Evolutionary conservation across 2,888 invertebrate species (phyloP), one percentile per base, ranked within the genome.

Genomic region (Trimorus sp.): DNA sequence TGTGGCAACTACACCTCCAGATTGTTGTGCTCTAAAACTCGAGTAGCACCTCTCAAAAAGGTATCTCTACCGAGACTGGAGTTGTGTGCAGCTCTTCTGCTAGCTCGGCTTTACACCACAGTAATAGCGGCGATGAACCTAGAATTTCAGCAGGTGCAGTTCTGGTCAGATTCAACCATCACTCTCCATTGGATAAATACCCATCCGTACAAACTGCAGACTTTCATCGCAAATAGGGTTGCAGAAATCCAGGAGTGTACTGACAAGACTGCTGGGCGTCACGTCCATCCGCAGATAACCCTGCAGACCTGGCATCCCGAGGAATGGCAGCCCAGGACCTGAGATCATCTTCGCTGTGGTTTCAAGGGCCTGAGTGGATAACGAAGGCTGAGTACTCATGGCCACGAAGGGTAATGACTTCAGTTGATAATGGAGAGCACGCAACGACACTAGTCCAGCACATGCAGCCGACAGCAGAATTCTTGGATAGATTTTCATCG

Each of bases 181-280:
- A 14, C 38, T 6, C 38, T 58, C 1, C 58, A 58, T 1, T 58
- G 58, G 58, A 58, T 58, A 1, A 12, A 14, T 38, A 58, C 37
- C n/a, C 26, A 37, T 48, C 60, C 66, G 7, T 58, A 83, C 4
- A 4, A 37, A 0, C 56, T 84, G 6, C 80, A 84, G 48, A 63
- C 70, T 0, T 84, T 84, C 56, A 84, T 77, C n/a, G 76, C 53
- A 16, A 84, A 84, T 42, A 59, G 83, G 0, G 78, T 86, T 0
- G 15, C 78, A 0, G 80, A 85, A 15, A 85, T 88, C 7, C 84
- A 85, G 56, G 59, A 68, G 8, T 16, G 75, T 9, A 62, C 74
- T 16, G 5, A 40, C 2, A 37, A 26, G 1, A 2, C 9, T 5
- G 8, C 63, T 6, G 81, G 83, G 85, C 54, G 79, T 62, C 76